Conservation (phyloP, 2,888 invertebrate species). For the Drosophila tripunctata region DNA sequence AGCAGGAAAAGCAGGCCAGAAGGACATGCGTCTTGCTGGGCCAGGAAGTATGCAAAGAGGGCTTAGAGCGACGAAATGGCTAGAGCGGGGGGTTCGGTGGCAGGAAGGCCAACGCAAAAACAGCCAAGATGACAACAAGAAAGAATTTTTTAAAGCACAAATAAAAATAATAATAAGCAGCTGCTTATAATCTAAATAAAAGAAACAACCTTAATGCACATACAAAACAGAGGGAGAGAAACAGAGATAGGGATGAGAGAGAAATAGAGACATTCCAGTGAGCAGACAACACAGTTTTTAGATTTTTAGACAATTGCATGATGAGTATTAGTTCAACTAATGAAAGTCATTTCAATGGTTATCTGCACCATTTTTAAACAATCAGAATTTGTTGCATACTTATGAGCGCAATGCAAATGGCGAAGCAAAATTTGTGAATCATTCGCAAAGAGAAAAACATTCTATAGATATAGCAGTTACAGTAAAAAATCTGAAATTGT, state of each 20-base stretch:
- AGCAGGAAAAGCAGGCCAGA: conserved; percentile 50
- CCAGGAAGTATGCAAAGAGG: conserved; percentile 26
- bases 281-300: conserved; percentile 1
- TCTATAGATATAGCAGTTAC: too few species aligned
- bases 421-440: too few species aligned
- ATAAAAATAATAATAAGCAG: conserved; percentile 55
- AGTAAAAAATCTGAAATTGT: too few species aligned
- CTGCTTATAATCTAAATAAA: conserved; percentile 47
- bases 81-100: background rate
- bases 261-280: background rate
- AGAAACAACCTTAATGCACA: conserved; percentile 13
- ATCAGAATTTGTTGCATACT: background rate
- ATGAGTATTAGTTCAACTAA: conserved; percentile 1
- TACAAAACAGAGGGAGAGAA: conserved; percentile 4
- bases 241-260: background rate
- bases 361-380: background rate
- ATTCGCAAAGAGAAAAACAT: too few species aligned
- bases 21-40: conserved; percentile 49
- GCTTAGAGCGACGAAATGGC: background rate
- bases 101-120: background rate
- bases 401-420: background rate
- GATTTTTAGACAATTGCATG: conserved; percentile 15
- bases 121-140: conserved; percentile 26
- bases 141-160: conserved; percentile 32
- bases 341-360: background rate